These are phyloP conservation scores for Brachyopa scutellaris DNA, from an alignment of 2,888 invertebrate genomes.

Conservation along the genomic window DNA sequence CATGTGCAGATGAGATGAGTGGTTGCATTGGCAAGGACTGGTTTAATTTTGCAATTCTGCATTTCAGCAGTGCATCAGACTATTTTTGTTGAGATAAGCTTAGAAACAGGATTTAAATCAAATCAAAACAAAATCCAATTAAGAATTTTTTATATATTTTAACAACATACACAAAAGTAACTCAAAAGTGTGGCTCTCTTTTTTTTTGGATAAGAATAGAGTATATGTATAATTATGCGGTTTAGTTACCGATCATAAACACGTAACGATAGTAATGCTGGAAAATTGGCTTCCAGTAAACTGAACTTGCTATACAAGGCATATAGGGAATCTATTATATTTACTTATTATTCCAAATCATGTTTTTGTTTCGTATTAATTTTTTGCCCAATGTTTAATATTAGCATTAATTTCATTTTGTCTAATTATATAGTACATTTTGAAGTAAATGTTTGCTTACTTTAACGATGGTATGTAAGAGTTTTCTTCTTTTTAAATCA, in stretches of 20 bases:
- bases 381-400: neutral
- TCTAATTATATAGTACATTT: constrained; percentile 3
- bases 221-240: neutral
- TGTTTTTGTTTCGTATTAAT: neutral
- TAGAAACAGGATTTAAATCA: too few species aligned
- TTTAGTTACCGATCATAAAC: constrained; percentile 1
- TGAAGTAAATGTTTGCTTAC: neutral
- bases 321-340: neutral
- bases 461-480: constrained; percentile 14
- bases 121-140: too few species aligned
- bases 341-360: constrained; percentile 5
- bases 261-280: neutral
- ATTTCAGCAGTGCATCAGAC: too few species aligned
- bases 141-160: too few species aligned
- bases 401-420: neutral
- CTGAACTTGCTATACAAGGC: neutral
- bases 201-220: neutral
- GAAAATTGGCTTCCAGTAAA: neutral
- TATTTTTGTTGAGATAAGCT: too few species aligned
- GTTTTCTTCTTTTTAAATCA: constrained; percentile 3
- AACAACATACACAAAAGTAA: too few species aligned
- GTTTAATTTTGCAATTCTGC: too few species aligned
- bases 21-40: too few species aligned
- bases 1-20: too few species aligned
- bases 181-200: too few species aligned